Percentiles rank a stretch among this genome's conserved stretches.
Evolutionary conservation across 2,888 invertebrate species (phyloP).

Genomic region (Phengaris alcon): DNA sequence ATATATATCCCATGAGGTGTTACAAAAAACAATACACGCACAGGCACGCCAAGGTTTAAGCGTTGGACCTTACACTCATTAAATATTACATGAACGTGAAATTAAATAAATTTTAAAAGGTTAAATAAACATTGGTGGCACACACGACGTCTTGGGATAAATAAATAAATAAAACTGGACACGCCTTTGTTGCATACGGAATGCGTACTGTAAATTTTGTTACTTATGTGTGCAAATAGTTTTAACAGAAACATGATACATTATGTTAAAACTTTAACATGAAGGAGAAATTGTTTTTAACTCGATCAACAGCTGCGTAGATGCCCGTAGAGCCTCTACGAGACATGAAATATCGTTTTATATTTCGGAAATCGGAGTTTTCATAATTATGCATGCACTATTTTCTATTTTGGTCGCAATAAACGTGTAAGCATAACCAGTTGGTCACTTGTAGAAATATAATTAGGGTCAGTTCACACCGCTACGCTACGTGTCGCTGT

Average conservation of each 20-base stretch:
- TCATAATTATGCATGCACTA: too few species aligned
- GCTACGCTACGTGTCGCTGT: too few species aligned
- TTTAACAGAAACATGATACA: not conserved
- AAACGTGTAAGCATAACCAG: too few species aligned
- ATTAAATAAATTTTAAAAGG: slow-evolving; percentile 15
- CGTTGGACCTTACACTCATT: not conserved
- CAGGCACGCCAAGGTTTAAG: not conserved
- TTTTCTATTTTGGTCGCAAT: too few species aligned
- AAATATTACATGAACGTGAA: slow-evolving; percentile 7
- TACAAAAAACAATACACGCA: not conserved
- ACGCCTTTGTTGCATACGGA: not conserved
- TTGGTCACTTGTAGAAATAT: too few species aligned
- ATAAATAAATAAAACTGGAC: not conserved
- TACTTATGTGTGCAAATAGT: not conserved
- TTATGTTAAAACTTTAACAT: not conserved
- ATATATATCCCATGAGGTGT: not conserved
- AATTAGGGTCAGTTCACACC: too few species aligned
- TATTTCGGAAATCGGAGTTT: too few species aligned
- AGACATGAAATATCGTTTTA: too few species aligned
- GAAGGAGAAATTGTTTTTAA: not conserved
- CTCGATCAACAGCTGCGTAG: not conserved
- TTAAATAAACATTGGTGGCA: not conserved
- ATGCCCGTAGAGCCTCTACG: not conserved
- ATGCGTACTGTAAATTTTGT: not conserved
- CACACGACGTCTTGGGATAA: not conserved